phyloP scores from a whole-genome alignment of 2,888 invertebrate genomes.

The Apomyelois bistriatella region DNA sequence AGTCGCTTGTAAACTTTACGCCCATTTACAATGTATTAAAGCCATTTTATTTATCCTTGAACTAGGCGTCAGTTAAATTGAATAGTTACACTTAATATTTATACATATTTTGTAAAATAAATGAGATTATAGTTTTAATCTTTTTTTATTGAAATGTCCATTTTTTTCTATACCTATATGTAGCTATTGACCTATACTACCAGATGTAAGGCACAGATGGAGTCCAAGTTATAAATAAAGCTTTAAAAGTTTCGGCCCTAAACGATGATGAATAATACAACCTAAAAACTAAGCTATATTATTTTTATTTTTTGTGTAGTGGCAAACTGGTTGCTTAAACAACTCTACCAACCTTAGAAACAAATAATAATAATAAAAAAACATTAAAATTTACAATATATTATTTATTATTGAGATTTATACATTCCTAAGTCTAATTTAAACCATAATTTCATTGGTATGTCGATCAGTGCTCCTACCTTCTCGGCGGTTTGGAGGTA shows the following conservation, averaged over 20 bases:
- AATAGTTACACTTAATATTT: neutral
- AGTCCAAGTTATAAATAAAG: too few relatives aligned
- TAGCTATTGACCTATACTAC: too few relatives aligned
- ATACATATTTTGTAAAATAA: constrained; percentile 15
- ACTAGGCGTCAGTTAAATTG: neutral
- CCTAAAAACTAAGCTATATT: too few relatives aligned
- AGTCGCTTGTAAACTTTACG: too few relatives aligned
- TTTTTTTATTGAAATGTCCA: neutral
- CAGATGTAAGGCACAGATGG: too few relatives aligned
- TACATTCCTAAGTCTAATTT: neutral
- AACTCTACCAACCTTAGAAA: too few relatives aligned
- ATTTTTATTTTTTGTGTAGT: too few relatives aligned
- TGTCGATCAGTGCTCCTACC: neutral
- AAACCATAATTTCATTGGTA: constrained; percentile 1
- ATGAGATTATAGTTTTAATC: constrained; percentile 5
- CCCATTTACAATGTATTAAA: too few relatives aligned
- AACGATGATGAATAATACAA: too few relatives aligned
- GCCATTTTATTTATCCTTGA: too few relatives aligned
- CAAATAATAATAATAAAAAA: neutral
- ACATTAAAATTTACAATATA: neutral
- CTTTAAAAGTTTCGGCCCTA: too few relatives aligned
- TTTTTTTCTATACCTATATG: neutral
- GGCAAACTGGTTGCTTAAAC: too few relatives aligned
- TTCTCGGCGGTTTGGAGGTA: neutral
- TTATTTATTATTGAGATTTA: neutral